Evolutionary conservation across 1,140 invertebrate species (phyloP), one percentile per base, ranked within the genome.

Genomic region (Antheraea pernyi): DNA sequence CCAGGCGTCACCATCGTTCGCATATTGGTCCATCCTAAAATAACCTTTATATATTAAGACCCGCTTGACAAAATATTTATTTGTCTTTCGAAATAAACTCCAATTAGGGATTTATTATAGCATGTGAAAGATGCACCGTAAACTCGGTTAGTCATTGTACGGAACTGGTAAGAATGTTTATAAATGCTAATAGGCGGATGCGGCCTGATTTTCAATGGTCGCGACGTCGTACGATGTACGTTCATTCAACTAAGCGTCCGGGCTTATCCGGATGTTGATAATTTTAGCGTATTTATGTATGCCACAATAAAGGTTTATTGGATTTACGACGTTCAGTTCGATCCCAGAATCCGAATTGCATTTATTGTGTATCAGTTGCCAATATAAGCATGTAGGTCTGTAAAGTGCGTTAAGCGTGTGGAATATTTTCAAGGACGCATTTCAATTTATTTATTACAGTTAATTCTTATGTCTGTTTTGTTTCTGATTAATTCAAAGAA

Each of bases 111-210:
- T 53, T 53, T 53, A 53, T 16, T 53, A 16, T 53, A 53, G 39
- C 2, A 42, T 42, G 39, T 53, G 46, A 53, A 53, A 53, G 46
- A 53, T 53, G 46, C 46, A 53, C 65, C 65, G 18, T 65, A 39
- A 39, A 65, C 36, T 42, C 60, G 22, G 30, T 61, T 30, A 19
- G 22, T 61, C 48, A 46, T 70, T 76, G 71, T 72, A 67, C 71
- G 70, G 77, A 79, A 79, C 74, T 77, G 65, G 70, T 69, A 72
- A 73, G 73, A 71, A 75, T 74, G 73, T 77, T 75, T 76, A 68
- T 84, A 82, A 67, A 80, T 78, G 76, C 75, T 83, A 83, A 82
- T 83, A 77, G 69, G 73, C 78, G 81, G 83, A 79, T 83, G 80
- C 72, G 77, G 76, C 78, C 81, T 80, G 77, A 80, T 83, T 83